Base-by-base conservation (phyloP, 2,113 vertebrate species). In the Antechinus stuartii region DNA sequence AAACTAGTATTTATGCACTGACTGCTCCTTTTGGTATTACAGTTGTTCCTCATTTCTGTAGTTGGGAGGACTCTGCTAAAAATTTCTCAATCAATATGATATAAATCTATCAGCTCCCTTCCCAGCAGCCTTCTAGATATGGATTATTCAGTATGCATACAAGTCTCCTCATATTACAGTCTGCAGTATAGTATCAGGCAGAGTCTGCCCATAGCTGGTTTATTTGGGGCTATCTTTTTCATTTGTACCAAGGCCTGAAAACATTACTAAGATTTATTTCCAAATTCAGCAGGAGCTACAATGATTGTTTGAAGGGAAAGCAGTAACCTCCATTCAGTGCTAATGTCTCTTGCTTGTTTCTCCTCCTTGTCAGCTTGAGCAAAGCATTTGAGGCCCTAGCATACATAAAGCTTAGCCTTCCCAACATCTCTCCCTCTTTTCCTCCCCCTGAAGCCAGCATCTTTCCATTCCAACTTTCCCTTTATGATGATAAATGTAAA, bases 241-340 rank as follows among this genome's bases (percentile, higher is more conserved):
- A 96, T 93, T 96, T 96, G 93, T 97, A 91, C 92, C 96, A 95
- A 50, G 84, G 94, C 93, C 84, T 93, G 84, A 97, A 35, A 90
- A 49, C 92, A 95, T 97, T 97, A 95, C 89, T 84, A 96, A 97
- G 96, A 97, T 97, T 97, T 97, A 96, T 97, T 97, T 97, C 96
- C 10, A 93, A 92, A 92, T 96, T 96, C 94, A n/a, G 2, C 49
- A 92, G 76, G 56, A 95, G 91, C 91, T 90, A 91, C 95, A 97
- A 96, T 94, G 96, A 96, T 96, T 92, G 52, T 97, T 92, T 97
- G 92, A 96, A 97, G 94, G 94, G 97, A 90, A 95, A 97, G 95
- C 56, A 95, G 93, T 92, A 96, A 49, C 94, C 54, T 93, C 91
- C 56, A 93, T 52, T 96, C 68, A 96, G 93, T 47, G 95, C 97